A percentile compares a stretch with the other conserved stretches of the same genome.
phyloP scores from a whole-genome alignment of 2,113 vertebrate genomes.

The Leptobrachium ailaonicum region DNA sequence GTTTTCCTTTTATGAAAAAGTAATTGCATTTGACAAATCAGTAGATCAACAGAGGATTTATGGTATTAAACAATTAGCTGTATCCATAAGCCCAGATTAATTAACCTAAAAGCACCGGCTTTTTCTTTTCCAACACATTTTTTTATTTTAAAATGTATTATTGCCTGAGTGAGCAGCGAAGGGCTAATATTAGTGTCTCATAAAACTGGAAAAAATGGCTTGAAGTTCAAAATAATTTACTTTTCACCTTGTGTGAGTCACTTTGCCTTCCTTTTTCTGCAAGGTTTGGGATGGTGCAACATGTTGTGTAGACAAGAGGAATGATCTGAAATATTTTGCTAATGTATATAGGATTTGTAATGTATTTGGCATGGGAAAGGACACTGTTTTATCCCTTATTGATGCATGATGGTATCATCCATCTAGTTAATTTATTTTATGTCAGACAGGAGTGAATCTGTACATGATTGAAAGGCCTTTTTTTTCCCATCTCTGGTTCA shows the following conservation, averaged over 20 bases:
- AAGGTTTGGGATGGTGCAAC: background rate
- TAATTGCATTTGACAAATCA: conserved; percentile 24
- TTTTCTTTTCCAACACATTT: conserved; percentile 3
- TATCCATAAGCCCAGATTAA: conserved; percentile 19
- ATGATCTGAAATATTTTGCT: background rate
- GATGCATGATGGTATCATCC: conserved; percentile 55
- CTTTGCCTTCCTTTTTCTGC: background rate
- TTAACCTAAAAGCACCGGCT: conserved; percentile 17
- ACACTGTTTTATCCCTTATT: conserved; percentile 58
- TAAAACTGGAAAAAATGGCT: background rate
- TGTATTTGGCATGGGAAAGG: conserved; percentile 48
- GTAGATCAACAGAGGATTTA: background rate
- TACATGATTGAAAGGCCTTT: conserved; percentile 60
- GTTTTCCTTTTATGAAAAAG: conserved; percentile 1
- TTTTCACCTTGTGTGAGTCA: conserved; percentile 28
- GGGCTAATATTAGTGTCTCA: background rate
- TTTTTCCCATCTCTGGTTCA: conserved; percentile 47
- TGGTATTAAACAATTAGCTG: conserved; percentile 24
- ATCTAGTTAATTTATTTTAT: conserved; percentile 54
- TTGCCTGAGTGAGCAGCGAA: conserved; percentile 16
- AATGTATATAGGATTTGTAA: background rate
- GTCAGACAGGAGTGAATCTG: conserved; percentile 54
- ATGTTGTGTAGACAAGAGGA: background rate
- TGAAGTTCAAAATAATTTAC: background rate
- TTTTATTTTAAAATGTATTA: conserved; percentile 24